Percentiles rank a stretch among this genome's conserved stretches.
Evolutionary conservation across 30 jellyfish, hydroid and myxozoan genomes (phyloP).

Genomic region (Catostylus mosaicus): DNA sequence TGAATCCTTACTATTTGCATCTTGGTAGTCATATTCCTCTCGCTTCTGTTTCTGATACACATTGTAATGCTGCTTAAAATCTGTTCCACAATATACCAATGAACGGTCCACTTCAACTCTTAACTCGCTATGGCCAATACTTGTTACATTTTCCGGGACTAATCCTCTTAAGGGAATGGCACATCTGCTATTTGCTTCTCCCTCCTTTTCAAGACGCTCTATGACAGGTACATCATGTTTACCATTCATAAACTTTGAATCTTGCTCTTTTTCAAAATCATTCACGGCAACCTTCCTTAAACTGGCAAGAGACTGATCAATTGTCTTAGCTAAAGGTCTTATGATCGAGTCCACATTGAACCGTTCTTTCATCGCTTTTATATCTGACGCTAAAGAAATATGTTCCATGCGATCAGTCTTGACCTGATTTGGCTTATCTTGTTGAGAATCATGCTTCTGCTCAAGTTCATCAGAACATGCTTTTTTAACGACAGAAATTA

Average conservation of each 20-base stretch:
- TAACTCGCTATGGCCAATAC: slow-evolving; percentile 1
- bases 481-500: neutral
- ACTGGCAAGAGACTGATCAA: slow-evolving; percentile 61
- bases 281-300: slow-evolving; percentile 43
- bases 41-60: neutral
- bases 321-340: slow-evolving; percentile 54
- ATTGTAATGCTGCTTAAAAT: neutral
- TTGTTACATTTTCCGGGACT: neutral
- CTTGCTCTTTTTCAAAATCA: neutral
- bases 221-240: neutral
- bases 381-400: slow-evolving; percentile 59
- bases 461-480: neutral
- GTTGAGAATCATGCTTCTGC: neutral
- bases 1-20: neutral
- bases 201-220: neutral
- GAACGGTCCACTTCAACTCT: slow-evolving; percentile 37
- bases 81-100: neutral
- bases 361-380: slow-evolving; percentile 52
- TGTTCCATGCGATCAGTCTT: neutral
- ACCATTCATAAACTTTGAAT: neutral
- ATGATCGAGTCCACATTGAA: slow-evolving; percentile 60
- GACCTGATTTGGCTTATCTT: neutral
- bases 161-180: neutral
- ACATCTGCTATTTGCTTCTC: neutral
- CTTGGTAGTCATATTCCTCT: neutral